phyloP scores from a whole-genome alignment of 2,113 vertebrate species.

The Drymodes brunneopygia region DNA sequence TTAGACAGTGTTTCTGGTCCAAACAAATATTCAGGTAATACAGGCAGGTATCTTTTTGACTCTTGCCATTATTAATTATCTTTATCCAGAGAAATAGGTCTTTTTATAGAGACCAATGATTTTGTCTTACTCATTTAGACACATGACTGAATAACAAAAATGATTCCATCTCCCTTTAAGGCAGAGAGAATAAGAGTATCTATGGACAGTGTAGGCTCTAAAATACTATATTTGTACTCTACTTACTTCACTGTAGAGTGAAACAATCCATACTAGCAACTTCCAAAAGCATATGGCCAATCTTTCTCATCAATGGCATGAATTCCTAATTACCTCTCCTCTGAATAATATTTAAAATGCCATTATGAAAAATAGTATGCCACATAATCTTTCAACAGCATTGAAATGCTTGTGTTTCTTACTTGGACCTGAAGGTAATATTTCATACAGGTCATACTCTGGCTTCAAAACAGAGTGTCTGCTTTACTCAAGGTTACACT shows the following conservation, averaged over 20 bases:
- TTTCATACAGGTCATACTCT: background rate
- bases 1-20: background rate
- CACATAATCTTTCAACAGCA: background rate
- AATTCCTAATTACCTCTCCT: background rate
- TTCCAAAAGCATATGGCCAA: background rate
- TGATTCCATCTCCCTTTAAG: background rate
- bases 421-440: background rate
- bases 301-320: background rate
- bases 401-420: background rate
- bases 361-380: background rate
- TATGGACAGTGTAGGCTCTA: background rate
- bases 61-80: background rate
- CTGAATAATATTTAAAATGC: background rate
- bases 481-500: background rate
- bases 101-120: background rate
- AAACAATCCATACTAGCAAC: background rate
- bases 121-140: background rate
- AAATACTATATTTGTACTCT: background rate
- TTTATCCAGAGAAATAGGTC: background rate
- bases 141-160: background rate
- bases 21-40: background rate
- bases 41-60: background rate
- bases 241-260: background rate
- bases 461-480: background rate
- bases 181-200: background rate